Evolutionary conservation across 2,888 invertebrate genomes (phyloP), one percentile per base, ranked within the genome.

Genomic region (Drosophila prostipennis): DNA sequence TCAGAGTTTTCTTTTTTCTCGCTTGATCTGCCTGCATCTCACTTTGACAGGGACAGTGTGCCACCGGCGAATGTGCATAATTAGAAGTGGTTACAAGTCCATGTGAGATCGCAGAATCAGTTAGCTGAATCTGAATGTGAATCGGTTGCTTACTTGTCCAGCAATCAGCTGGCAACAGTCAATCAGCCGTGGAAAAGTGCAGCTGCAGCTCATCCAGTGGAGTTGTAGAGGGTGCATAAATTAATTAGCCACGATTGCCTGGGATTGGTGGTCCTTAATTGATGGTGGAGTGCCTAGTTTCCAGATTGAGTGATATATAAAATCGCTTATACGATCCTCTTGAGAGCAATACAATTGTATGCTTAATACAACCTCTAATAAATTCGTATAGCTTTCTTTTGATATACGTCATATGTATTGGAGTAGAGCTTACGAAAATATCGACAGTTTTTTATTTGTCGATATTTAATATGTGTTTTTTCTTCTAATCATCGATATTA

Each of bases 31-130:
- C 7, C 29, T 29, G 29, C 29, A 29, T 29, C 61, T 79, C 8
- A 14, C 55, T 68, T 59, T 63, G 87, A 78, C 85, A 77, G 79
- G 73, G 60, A 73, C 60, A 73, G 72, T 69, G 72, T 69, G 77
- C 72, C 86, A 81, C 64, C 82, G 81, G 74, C 80, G 48, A 52
- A 61, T 53, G 70, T 68, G 80, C 80, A 80, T 80, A 80, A 80
- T 80, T 80, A 86, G 86, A 86, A 78, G 76, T 68, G 69, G 74
- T 51, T 45, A 64, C 63, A 60, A 39, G 45, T 48, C 34, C 70
- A 68, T 63, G 55, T 68, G 67, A 51, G 67, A 51, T 49, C 48
- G 56, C 49, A 11, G 63, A 57, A 58, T 69, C 69, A 58, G 58
- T 40, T 58, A 36, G 32, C 32, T 16, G 48, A 14, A 23, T 23